These are phyloP conservation scores for Cremastobaeus sp. DNA, from an alignment of 2,888 invertebrate species.

Conservation along the genomic window DNA sequence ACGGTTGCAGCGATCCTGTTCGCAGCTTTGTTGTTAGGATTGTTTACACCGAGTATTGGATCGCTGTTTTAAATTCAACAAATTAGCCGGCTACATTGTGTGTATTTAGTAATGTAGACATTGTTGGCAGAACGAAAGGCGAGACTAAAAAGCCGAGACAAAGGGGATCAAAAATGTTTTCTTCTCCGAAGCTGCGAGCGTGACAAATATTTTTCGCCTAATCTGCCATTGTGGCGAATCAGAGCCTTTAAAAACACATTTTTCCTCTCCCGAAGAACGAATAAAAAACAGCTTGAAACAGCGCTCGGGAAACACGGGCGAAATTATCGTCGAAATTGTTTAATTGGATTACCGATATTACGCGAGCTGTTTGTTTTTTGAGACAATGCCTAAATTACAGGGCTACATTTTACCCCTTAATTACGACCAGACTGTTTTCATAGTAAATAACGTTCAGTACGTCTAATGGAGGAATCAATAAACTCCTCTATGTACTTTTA, in stretches of 20 bases:
- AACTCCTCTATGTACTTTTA: slow-evolving; percentile 16
- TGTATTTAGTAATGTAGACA: slow-evolving; percentile 46
- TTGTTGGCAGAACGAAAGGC: slow-evolving; percentile 34
- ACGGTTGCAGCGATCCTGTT: too few relatives aligned
- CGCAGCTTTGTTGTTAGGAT: slow-evolving; percentile 15
- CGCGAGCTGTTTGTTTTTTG: neutral
- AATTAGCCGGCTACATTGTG: slow-evolving; percentile 35
- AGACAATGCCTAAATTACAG: too few relatives aligned
- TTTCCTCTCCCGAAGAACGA: too few relatives aligned
- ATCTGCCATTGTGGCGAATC: neutral
- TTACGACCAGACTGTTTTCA: slow-evolving; percentile 2
- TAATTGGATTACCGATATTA: too few relatives aligned
- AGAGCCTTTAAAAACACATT: neutral
- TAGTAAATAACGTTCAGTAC: slow-evolving; percentile 7
- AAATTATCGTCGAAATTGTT: too few relatives aligned
- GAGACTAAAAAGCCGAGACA: slow-evolving; percentile 11
- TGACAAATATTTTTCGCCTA: slow-evolving; percentile 22
- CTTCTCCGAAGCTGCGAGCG: slow-evolving; percentile 5
- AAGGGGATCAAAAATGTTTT: slow-evolving; percentile 43
- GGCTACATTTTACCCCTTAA: too few relatives aligned
- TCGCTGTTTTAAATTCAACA: slow-evolving; percentile 24
- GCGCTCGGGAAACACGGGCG: too few relatives aligned
- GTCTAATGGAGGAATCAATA: slow-evolving; percentile 14
- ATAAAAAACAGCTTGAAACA: too few relatives aligned
- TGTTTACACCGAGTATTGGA: slow-evolving; percentile 27